Evolutionary conservation across 2,113 vertebrate genomes (phyloP), one percentile per base, ranked within the genome.

Genomic region (Pheucticus melanocephalus): DNA sequence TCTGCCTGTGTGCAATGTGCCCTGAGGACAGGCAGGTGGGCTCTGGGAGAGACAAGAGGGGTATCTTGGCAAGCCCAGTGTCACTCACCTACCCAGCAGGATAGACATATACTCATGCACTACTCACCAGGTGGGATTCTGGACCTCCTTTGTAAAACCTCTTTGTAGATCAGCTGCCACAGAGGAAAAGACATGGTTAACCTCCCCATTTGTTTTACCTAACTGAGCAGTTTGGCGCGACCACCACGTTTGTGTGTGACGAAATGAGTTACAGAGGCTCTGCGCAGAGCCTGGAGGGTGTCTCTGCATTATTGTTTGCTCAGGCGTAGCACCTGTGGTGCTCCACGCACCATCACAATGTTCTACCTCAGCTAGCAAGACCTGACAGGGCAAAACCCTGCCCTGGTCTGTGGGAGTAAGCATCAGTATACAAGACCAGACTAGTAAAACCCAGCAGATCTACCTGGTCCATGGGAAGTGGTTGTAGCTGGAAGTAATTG

Each of bases 1-100:
- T 56, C 37, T 79, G 54, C 37, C 10, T 0, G 0, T 31, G 18
- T 35, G 40, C 35, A 21, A 2, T 5, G 3, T 0, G 0, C 10
- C 48, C n/a, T 8, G 6, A 15, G 72, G 47, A 53, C 37, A n/a
- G 22, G 25, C 39, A 83, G 25, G 8, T 6, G 25, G n/a, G 42
- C 28, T 80, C 42, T n/a, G 0, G 37, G 17, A 69, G 40, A 61
- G 22, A 70, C 17, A 31, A 37, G 16, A n/a, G 9, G 28, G 10
- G 6, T 11, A 7, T 42, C 15, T 79, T 42, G 63, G 27, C 33
- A 59, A 68, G 33, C 42, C n/a, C 57, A 45, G 42, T 4, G 21
- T 37, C 3, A 12, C 9, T 72, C 59, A 39, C 17, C 39, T 82
- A 35, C 21, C 39, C 44, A 60, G 21, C 28, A 73, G 12, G 31